Evolutionary conservation across 2,113 vertebrate species (phyloP).

Genomic region (Scalopus aquaticus): DNA sequence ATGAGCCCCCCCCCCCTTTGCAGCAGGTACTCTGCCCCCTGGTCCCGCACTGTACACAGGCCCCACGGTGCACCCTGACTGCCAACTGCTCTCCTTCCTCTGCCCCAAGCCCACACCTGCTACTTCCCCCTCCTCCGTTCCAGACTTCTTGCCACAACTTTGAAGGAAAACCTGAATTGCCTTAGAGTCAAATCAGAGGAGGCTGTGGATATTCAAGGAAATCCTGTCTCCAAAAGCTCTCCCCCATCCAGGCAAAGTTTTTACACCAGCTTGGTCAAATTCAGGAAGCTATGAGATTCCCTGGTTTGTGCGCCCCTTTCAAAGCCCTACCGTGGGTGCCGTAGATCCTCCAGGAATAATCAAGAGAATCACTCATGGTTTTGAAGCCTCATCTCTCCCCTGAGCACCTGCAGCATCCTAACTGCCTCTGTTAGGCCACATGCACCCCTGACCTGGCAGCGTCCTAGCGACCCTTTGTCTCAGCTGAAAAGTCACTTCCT

Average conservation of each 20-base stretch:
- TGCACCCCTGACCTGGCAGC: neutral
- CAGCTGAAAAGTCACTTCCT: neutral
- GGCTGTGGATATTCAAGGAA: accelerated
- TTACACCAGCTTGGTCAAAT: accelerated
- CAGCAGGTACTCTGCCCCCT: neutral
- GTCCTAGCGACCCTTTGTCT: neutral
- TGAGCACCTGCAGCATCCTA: neutral
- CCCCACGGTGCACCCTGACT: too few relatives aligned
- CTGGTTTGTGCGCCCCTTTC: accelerated
- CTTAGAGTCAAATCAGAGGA: neutral
- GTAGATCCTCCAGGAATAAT: neutral
- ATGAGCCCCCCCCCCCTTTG: too few relatives aligned
- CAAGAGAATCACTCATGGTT: neutral
- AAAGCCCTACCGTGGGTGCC: accelerated
- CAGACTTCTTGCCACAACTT: neutral
- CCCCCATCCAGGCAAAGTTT: neutral
- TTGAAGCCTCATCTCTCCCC: neutral
- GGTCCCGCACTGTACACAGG: neutral
- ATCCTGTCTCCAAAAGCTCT: neutral
- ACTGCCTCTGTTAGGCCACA: neutral
- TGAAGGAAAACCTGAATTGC: neutral
- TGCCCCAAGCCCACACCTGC: accelerated
- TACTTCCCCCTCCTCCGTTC: neutral
- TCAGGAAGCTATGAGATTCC: neutral
- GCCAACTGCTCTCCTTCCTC: neutral